Evolutionary conservation across 1,140 invertebrate species (phyloP).

Genomic region (Eumaeus atala): DNA sequence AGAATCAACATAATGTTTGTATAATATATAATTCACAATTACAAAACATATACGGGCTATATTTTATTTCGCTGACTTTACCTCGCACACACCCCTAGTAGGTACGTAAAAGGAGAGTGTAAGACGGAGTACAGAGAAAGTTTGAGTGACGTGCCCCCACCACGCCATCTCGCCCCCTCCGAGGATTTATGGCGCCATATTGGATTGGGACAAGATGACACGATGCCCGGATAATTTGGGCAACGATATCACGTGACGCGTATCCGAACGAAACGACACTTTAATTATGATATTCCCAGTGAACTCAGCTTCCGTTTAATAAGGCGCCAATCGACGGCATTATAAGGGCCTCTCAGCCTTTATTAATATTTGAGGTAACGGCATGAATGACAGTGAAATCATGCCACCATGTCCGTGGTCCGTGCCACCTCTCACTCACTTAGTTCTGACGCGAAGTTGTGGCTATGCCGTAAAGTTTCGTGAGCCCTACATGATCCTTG

Average conservation of each 20-base stretch:
- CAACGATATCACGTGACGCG: constrained; percentile 68
- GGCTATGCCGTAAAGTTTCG: too few relatives aligned
- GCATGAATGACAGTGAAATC: too few relatives aligned
- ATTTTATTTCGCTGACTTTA: constrained; percentile 12
- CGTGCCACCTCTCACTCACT: too few relatives aligned
- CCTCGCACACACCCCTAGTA: constrained; percentile 57
- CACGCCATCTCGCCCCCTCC: constrained; percentile 42
- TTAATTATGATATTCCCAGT: constrained; percentile 67
- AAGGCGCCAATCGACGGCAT: too few relatives aligned
- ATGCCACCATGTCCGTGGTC: too few relatives aligned
- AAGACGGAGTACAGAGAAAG: constrained; percentile 71
- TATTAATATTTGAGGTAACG: too few relatives aligned
- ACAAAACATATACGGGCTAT: neutral
- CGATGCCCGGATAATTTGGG: constrained; percentile 73
- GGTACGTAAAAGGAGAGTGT: constrained; percentile 54
- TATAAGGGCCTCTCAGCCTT: too few relatives aligned
- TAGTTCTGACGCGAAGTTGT: too few relatives aligned
- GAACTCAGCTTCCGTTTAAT: too few relatives aligned
- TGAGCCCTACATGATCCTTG: too few relatives aligned
- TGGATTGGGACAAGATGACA: constrained; percentile 74
- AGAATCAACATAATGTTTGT: too few relatives aligned
- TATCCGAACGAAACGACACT: constrained; percentile 60
- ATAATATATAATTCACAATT: too few relatives aligned
- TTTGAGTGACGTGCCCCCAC: constrained; percentile 72
- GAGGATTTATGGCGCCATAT: constrained; percentile 74